Base-by-base conservation (phyloP, 1,140 invertebrate genomes). In the Drosophila nigromelanica region DNA sequence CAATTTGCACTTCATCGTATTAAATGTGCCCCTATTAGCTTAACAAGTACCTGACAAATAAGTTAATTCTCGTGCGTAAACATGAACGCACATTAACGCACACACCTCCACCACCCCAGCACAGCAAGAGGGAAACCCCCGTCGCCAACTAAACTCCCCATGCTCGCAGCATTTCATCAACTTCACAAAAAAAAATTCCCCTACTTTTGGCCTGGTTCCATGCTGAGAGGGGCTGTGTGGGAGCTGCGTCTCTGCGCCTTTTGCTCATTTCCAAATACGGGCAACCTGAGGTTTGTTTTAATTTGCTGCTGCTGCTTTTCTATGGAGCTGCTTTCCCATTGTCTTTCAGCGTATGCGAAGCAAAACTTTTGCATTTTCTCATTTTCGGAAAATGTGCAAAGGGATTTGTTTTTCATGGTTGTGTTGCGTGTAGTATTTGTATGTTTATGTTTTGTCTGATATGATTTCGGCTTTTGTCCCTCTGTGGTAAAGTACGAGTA, bases 211-310 rank as follows among this genome's bases (percentile, higher is more conserved):
- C 27, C 5, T 0, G 27, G 5, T 27, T 5, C 0, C 27, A 27
- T 27, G 5, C 5, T 27, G 24, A 21, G 6, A n/a, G 12, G 12
- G 12, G 24, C 5, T 12, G 24, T n/a, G 12, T 50, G 5, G 47
- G 7, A 24, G 14, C 11, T 48, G 45, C 10, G 10, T 1, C 21
- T 5, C 10, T 24, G 21, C 18, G 56, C 69, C 76, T 78, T 79
- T 78, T 89, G 83, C 83, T 83, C 83, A 89, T 87, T 87, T 87
- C 79, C 76, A 74, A 89, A 85, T 89, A 89, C 83, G 83, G 83
- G 83, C 83, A 83, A 89, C 83, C 83, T 89, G 83, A 89, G 83
- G 83, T 89, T 89, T 89, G 85, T 89, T 89, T 89, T 89, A 89
- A 89, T 89, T 89, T 89, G 83, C 81, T 74, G 81, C 79, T 89